Conservation (phyloP, 2,888 invertebrate species). For the Ormyrus nitidulus region DNA sequence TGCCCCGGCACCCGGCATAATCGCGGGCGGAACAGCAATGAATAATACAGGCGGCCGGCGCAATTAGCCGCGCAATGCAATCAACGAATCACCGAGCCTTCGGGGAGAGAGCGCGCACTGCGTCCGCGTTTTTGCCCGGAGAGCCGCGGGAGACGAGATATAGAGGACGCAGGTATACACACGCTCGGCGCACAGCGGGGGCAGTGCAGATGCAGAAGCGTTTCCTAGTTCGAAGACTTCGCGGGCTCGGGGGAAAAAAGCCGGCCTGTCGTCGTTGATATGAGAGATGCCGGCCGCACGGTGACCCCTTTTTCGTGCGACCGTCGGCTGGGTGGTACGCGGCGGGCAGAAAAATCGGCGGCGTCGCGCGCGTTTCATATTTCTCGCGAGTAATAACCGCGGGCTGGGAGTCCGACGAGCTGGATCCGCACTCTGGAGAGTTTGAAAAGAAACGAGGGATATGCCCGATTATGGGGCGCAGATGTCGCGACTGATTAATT, state of each 20-base stretch:
- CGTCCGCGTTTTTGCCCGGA: constrained; percentile 20
- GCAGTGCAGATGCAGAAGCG: not conserved
- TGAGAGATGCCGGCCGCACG: not conserved
- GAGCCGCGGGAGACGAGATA: not conserved
- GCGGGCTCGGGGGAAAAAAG: constrained; percentile 5
- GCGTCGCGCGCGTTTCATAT: constrained; percentile 5
- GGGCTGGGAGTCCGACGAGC: no score
- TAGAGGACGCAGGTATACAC: not conserved
- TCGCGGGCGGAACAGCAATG: constrained; percentile 62
- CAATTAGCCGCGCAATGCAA: constrained; percentile 74
- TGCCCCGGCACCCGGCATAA: no score
- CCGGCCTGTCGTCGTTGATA: constrained; percentile 18
- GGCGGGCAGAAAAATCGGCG: constrained; percentile 6
- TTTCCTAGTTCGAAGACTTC: constrained; percentile 30
- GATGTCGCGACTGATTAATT: no score
- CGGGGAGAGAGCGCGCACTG: constrained; percentile 64
- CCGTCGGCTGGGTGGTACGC: not conserved
- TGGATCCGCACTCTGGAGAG: constrained; percentile 12
- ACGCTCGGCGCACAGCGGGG: constrained; percentile 17
- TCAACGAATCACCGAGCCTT: constrained; percentile 74
- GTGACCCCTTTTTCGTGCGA: constrained; percentile 7
- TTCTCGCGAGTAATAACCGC: constrained; percentile 13
- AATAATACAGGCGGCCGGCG: constrained; percentile 72
- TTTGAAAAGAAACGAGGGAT: constrained; percentile 17
- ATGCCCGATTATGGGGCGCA: constrained; percentile 14